phyloP scores from a whole-genome alignment of 2,797 vertebrate genomes.

The Erpetoichthys calabaricus region DNA sequence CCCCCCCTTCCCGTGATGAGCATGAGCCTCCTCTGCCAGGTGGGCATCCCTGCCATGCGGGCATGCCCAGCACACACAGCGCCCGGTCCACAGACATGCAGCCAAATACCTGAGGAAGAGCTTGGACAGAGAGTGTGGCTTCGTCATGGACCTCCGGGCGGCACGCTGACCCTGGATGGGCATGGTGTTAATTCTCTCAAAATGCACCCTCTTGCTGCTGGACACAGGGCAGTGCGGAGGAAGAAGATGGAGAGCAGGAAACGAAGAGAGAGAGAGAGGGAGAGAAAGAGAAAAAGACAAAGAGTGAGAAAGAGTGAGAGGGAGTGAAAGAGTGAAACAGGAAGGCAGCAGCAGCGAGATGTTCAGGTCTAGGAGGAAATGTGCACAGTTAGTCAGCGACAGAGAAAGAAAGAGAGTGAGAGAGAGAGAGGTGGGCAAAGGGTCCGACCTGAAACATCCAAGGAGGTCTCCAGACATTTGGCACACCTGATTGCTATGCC shows the following conservation, averaged over 20 bases:
- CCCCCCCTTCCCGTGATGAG: too few relatives aligned
- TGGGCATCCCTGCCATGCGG: too few relatives aligned
- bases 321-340: slow-evolving; percentile 13
- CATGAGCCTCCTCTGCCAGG: too few relatives aligned
- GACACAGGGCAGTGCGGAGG: slow-evolving; percentile 25
- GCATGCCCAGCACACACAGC: too few relatives aligned
- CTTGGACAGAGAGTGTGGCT: slow-evolving; percentile 78
- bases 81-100: too few relatives aligned
- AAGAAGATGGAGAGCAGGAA: slow-evolving; percentile 2
- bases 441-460: background rate
- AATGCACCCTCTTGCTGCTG: slow-evolving; percentile 84
- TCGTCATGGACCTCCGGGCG: slow-evolving; percentile 67
- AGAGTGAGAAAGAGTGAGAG: slow-evolving; percentile 2
- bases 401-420: slow-evolving; percentile 3
- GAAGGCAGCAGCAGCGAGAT: slow-evolving; percentile 16
- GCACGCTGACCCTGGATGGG: slow-evolving; percentile 69
- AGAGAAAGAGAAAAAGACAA: slow-evolving; percentile 7
- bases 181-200: slow-evolving; percentile 88
- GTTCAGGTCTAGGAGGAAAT: slow-evolving; percentile 8
- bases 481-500: too few relatives aligned
- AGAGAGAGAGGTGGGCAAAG: background rate
- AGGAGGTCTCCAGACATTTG: too few relatives aligned
- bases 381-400: background rate
- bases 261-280: slow-evolving; percentile 14
- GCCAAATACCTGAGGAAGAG: slow-evolving; percentile 80